Evolutionary conservation across 2,888 invertebrate species (phyloP).

Genomic region (Drosophila maculinotata): DNA sequence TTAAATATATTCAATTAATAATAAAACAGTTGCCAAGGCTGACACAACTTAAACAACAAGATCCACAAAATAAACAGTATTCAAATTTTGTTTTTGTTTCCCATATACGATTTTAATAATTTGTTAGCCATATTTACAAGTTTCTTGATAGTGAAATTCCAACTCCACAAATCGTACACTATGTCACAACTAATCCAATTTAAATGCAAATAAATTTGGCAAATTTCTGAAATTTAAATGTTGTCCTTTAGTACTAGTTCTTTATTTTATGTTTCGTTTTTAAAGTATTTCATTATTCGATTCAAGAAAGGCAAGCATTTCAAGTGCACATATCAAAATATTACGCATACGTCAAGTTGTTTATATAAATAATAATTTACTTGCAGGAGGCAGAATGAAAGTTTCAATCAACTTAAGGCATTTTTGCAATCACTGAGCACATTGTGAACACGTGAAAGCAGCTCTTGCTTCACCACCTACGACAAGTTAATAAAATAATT

Average conservation of each 20-base stretch:
- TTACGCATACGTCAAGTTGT: slow-evolving; percentile 34
- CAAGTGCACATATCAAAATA: background rate
- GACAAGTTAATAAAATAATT: slow-evolving; percentile 62
- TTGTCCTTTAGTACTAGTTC: no score
- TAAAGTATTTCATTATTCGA: background rate
- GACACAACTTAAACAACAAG: slow-evolving; percentile 49
- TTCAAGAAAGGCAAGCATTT: background rate
- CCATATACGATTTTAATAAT: no score
- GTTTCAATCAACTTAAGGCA: slow-evolving; percentile 19
- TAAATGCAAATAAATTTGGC: no score
- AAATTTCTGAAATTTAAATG: no score
- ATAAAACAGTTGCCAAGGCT: slow-evolving; percentile 32
- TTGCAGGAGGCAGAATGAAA: background rate
- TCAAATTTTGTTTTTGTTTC: no score
- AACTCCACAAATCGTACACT: no score
- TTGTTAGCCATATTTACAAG: no score
- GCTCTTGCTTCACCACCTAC: background rate
- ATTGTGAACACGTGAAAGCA: no score
- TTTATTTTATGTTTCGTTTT: background rate
- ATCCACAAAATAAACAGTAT: background rate
- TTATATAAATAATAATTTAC: background rate
- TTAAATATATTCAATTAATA: slow-evolving; percentile 78
- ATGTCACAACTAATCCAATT: no score
- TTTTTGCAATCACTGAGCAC: no score
- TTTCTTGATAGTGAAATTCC: no score